Conservation (phyloP, 2,113 vertebrate genomes). For the Petrocephalus microphthalmus region DNA sequence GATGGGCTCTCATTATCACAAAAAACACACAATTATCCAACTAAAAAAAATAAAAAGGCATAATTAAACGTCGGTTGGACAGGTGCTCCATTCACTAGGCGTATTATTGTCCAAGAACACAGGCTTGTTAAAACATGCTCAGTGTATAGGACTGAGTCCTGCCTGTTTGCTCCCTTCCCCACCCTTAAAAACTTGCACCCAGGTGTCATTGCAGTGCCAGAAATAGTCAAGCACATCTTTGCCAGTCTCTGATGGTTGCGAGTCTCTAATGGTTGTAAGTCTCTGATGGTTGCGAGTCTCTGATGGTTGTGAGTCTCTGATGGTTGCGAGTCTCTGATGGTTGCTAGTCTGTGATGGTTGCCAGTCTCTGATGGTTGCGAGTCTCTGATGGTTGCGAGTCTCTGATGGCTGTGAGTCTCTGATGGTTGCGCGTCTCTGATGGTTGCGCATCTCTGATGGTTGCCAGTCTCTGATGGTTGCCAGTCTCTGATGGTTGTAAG, state of each 20-base stretch:
- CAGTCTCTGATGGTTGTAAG: not conserved
- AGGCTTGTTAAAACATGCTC: not conserved
- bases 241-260: not conserved
- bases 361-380: not conserved
- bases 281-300: not conserved
- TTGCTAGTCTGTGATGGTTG: not conserved
- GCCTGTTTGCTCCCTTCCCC: not conserved
- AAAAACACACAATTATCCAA: not conserved
- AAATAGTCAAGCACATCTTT: not conserved
- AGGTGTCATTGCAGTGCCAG: not conserved
- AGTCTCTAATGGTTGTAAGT: not conserved
- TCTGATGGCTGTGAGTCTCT: not conserved
- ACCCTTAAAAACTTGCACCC: not conserved
- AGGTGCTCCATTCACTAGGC: not conserved
- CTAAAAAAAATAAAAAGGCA: not conserved
- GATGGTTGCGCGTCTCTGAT: not conserved
- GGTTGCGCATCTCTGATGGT: not conserved
- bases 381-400: not conserved
- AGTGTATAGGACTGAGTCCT: not conserved
- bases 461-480: not conserved
- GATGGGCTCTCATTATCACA: not conserved
- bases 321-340: not conserved
- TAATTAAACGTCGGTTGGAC: not conserved
- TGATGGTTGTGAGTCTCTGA: not conserved
- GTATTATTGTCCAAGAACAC: not conserved